Evolutionary conservation across 2,113 vertebrate species (phyloP).

Genomic region (Aptenodytes forsteri): DNA sequence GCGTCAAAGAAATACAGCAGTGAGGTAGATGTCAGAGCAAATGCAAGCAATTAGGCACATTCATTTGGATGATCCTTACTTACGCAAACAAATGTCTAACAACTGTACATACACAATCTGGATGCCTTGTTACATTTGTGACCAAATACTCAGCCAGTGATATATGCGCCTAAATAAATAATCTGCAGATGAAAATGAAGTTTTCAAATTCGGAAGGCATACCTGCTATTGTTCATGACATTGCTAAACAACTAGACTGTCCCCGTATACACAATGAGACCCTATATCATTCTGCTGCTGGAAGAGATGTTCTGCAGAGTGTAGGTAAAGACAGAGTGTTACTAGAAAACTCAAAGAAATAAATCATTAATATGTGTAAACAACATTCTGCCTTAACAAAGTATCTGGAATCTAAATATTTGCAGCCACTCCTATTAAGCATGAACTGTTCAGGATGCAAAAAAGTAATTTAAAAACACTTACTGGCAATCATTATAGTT

Average conservation of each 20-base stretch:
- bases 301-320: background rate
- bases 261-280: background rate
- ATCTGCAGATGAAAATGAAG: background rate
- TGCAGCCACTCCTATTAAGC: constrained; percentile 1
- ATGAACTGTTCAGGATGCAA: background rate
- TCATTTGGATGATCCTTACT: background rate
- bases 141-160: background rate
- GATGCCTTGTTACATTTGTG: background rate
- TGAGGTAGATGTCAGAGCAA: background rate
- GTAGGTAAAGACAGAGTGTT: background rate
- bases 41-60: background rate
- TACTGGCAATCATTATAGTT: constrained; percentile 99
- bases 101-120: background rate
- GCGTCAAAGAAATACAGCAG: background rate
- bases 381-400: background rate
- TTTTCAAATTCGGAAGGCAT: background rate
- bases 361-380: background rate
- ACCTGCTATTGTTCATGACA: too few relatives aligned
- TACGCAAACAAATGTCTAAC: background rate
- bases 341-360: background rate
- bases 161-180: background rate
- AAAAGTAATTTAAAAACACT: constrained; percentile 64
- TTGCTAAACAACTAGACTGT: background rate
- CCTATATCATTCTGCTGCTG: background rate
- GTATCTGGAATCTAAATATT: constrained; percentile 22